Evolutionary conservation across 2,797 vertebrate genomes (phyloP), one percentile per base, ranked within the genome.

Genomic region (Pygocentrus nattereri): DNA sequence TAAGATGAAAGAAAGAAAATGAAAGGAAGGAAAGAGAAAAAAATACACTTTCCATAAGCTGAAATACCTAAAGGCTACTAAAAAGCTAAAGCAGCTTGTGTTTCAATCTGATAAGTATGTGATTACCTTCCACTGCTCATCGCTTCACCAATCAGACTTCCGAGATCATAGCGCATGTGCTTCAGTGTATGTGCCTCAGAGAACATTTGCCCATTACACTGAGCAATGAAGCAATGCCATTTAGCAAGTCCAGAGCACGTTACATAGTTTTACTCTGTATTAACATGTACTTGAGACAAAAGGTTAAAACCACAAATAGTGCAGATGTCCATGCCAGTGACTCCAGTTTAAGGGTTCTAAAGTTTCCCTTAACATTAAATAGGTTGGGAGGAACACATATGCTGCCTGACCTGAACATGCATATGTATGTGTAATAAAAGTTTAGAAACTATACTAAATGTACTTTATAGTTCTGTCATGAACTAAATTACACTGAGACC

Each of bases 91-190:
- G 84, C 89, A 85, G 92, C 91, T 93, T 85, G 84, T 84, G 82
- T 93, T 95, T 93, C 92, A 90, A 93, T 93, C 92, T 92, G 93
- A 94, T 94, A 93, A 90, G 86, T 87, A 78, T 38, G 80, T 91
- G 91, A 93, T 90, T 91, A 91, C 87, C 85, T 82, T 87, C 88
- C 89, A 23, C 21, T 67, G 49, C 25, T 70, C 68, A 70, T 49
- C n/a, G 68, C 68, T 68, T 68, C 65, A 44, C 65, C 5, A 44
- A 25, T 68, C 13, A 47, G 34, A 68, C 34, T 44, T 15, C 65
- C 64, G 3, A 21, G 10, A 65, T 65, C 25, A 7, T 8, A 11
- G 83, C 78, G 68, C 81, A 79, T 76, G 86, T 88, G 89, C 88
- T 79, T 58, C 87, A 91, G 88, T 91, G 83, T 84, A 80, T 76